phyloP scores from a whole-genome alignment of 2,888 invertebrate species.

The Euclidia mi region DNA sequence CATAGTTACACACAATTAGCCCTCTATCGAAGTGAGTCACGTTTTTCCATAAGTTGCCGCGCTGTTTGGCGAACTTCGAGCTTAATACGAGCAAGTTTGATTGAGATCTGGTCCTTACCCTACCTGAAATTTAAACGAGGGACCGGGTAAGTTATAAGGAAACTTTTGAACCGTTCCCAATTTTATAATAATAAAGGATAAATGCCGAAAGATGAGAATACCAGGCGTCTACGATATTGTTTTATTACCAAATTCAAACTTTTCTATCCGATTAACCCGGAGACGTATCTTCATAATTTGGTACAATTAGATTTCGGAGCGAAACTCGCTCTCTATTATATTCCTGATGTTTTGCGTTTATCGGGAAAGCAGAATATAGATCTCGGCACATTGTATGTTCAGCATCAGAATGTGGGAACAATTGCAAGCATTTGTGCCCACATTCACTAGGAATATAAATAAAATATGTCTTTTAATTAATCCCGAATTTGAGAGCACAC shows the following conservation, averaged over 20 bases:
- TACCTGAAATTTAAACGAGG: conserved; percentile 80
- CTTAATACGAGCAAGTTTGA: conserved; percentile 78
- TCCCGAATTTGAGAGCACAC: too few species aligned
- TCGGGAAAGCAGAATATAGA: too few species aligned
- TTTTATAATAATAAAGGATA: conserved; percentile 78
- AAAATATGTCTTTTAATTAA: too few species aligned
- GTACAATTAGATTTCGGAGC: conserved; percentile 43
- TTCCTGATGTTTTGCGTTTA: too few species aligned
- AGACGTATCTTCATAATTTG: conserved; percentile 45
- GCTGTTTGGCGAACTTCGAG: conserved; percentile 73
- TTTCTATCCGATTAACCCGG: conserved; percentile 55
- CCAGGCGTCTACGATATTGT: conserved; percentile 54
- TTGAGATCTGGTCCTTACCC: conserved; percentile 79
- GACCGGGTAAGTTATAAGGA: conserved; percentile 74
- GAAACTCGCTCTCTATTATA: too few species aligned
- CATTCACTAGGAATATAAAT: too few species aligned
- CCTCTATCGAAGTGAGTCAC: conserved; percentile 28
- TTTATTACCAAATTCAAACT: conserved; percentile 61
- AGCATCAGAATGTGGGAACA: too few species aligned
- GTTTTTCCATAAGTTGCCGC: conserved; percentile 68
- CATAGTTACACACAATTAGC: conserved; percentile 52
- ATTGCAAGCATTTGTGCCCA: too few species aligned
- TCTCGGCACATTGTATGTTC: too few species aligned
- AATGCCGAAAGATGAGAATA: conserved; percentile 56
- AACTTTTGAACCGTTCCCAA: conserved; percentile 73